A percentile compares a stretch with the other conserved stretches of the same genome.
phyloP scores from a whole-genome alignment of 2,113 vertebrate species.

The Sarotherodon lohbergeri region DNA sequence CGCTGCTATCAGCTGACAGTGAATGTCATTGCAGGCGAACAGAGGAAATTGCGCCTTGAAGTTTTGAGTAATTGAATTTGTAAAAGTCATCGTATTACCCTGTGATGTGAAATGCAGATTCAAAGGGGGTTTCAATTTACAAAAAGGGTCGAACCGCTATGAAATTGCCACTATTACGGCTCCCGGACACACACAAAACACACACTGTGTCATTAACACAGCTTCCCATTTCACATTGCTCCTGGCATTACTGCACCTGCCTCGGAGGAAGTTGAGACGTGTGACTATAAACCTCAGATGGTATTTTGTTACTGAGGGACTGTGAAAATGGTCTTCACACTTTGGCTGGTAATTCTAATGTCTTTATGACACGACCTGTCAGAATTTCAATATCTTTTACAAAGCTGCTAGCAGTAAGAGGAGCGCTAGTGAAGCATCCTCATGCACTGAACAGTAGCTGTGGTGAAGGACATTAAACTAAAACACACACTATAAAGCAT shows the following conservation, averaged over 20 bases:
- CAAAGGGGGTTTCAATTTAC: conserved; percentile 24
- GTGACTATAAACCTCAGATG: conserved; percentile 3
- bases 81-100: conserved; percentile 53
- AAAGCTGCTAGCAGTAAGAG: not conserved
- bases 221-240: conserved; percentile 31
- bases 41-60: conserved; percentile 47
- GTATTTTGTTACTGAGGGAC: not conserved
- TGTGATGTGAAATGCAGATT: conserved; percentile 51
- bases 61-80: conserved; percentile 55
- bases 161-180: conserved; percentile 1
- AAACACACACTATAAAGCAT: not conserved
- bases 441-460: not conserved
- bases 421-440: not conserved
- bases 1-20: conserved; percentile 23
- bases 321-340: not conserved
- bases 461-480: not conserved
- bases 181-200: not conserved
- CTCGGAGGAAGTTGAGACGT: not conserved
- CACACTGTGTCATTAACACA: conserved; percentile 3
- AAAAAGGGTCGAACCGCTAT: conserved; percentile 20
- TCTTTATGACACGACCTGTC: conserved; percentile 14
- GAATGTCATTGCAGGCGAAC: conserved; percentile 36
- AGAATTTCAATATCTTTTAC: conserved; percentile 13
- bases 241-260: not conserved
- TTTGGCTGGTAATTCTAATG: conserved; percentile 13